Conservation (phyloP, 2,888 invertebrate genomes). For the Coenonympha glycerion region DNA sequence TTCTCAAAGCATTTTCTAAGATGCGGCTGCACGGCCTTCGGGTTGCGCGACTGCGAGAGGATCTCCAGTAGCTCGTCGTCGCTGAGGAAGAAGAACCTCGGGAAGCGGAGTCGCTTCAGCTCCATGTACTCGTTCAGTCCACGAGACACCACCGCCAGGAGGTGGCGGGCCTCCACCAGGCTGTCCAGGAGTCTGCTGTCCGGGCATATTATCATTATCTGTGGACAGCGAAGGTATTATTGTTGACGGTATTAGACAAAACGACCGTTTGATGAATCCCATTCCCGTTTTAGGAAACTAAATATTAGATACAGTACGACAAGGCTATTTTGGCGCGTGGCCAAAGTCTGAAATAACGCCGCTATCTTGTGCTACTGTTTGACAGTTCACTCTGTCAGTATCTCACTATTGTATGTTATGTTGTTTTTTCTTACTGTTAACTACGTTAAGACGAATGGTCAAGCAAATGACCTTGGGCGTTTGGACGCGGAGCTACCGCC, state of each 20-base stretch:
- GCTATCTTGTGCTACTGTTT: too few species aligned
- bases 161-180: constrained; percentile 80
- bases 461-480: too few species aligned
- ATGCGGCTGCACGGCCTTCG: constrained; percentile 86
- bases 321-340: too few species aligned
- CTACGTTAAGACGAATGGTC: too few species aligned
- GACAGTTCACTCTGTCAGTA: too few species aligned
- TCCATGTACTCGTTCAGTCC: constrained; percentile 87
- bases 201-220: constrained; percentile 80
- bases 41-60: constrained; percentile 85
- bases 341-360: too few species aligned
- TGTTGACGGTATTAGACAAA: neutral
- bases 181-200: constrained; percentile 81
- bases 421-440: too few species aligned
- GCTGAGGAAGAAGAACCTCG: constrained; percentile 86
- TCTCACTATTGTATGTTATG: too few species aligned
- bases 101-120: constrained; percentile 83
- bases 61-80: constrained; percentile 89
- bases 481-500: too few species aligned
- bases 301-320: too few species aligned
- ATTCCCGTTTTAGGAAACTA: too few species aligned
- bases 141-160: constrained; percentile 83
- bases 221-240: constrained; percentile 9
- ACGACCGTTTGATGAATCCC: too few species aligned
- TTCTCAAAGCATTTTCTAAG: constrained; percentile 90